Conservation (phyloP, 92 coral and sea anemone species). For the Paragorgia papillata region DNA sequence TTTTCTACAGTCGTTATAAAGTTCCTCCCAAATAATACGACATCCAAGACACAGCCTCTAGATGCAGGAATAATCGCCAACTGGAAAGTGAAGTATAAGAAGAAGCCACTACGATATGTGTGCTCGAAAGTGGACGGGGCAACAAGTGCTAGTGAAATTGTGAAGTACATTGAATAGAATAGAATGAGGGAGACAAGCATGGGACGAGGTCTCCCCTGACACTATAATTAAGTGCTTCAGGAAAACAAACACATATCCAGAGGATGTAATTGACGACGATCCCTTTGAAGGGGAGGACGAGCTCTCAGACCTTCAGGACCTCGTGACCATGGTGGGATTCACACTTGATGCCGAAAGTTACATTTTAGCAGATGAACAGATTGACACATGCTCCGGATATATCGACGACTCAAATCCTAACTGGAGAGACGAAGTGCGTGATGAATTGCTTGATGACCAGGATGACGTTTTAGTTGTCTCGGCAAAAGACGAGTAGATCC, state of each 20-base stretch:
- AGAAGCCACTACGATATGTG: constrained; percentile 51
- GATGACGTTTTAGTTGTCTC: constrained; percentile 2
- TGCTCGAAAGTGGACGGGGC: constrained; percentile 55
- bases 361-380: constrained; percentile 54
- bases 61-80: constrained; percentile 63
- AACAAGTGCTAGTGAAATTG: constrained; percentile 63
- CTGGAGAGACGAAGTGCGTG: constrained; percentile 58
- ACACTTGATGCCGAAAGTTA: constrained; percentile 54
- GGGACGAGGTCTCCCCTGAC: constrained; percentile 63
- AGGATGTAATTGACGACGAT: constrained; percentile 61
- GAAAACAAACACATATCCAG: constrained; percentile 55
- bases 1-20: constrained; percentile 55
- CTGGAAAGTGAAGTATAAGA: constrained; percentile 67
- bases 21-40: constrained; percentile 63
- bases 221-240: constrained; percentile 64
- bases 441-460: constrained; percentile 49
- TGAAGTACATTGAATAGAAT: constrained; percentile 55
- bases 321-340: constrained; percentile 63
- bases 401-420: constrained; percentile 58
- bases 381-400: constrained; percentile 59
- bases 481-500: constrained; percentile 55
- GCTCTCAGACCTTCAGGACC: constrained; percentile 65
- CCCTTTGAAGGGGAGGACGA: constrained; percentile 65
- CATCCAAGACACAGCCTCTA: constrained; percentile 59
- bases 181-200: constrained; percentile 65